These are phyloP conservation scores for Lasioglossum leucozonium DNA, from an alignment of 2,888 invertebrate species.

Conservation along the genomic window DNA sequence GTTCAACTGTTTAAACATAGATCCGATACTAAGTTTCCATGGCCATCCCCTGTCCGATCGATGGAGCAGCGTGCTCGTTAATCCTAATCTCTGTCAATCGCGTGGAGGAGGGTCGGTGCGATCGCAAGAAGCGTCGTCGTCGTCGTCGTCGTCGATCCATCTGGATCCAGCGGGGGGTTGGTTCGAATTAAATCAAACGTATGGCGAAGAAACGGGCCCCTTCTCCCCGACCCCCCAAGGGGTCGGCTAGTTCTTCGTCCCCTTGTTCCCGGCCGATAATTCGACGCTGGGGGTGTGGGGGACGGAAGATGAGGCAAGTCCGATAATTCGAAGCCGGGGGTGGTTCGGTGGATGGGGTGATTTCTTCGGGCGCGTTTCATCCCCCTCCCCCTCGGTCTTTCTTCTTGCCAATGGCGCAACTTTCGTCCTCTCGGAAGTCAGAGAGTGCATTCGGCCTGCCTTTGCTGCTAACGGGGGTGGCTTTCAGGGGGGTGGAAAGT, in stretches of 20 bases:
- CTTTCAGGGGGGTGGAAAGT: neutral
- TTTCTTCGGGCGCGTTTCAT: constrained; percentile 2
- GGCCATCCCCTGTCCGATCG: neutral
- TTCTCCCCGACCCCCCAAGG: too few species aligned
- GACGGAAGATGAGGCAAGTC: neutral
- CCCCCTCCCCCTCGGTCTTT: neutral
- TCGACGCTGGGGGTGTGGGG: neutral
- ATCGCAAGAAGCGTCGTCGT: neutral
- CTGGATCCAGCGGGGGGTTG: neutral
- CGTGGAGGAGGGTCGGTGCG: neutral
- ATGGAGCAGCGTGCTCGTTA: neutral
- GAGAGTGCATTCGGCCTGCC: neutral
- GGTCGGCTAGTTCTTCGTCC: neutral
- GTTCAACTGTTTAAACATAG: too few species aligned
- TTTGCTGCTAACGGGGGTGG: neutral
- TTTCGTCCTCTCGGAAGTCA: constrained; percentile 6
- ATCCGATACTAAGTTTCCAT: neutral
- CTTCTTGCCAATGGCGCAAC: constrained; percentile 1
- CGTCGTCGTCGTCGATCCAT: neutral
- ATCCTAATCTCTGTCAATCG: constrained; percentile 6
- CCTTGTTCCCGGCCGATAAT: constrained; percentile 6
- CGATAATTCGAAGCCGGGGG: neutral
- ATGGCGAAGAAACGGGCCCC: neutral
- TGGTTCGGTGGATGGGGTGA: neutral
- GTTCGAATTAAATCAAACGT: neutral